Percentiles rank a stretch among this genome's conserved stretches.
These are phyloP conservation scores for Anguilla megastoma DNA, from an alignment of 2,797 vertebrate genomes.

Conservation along the genomic window DNA sequence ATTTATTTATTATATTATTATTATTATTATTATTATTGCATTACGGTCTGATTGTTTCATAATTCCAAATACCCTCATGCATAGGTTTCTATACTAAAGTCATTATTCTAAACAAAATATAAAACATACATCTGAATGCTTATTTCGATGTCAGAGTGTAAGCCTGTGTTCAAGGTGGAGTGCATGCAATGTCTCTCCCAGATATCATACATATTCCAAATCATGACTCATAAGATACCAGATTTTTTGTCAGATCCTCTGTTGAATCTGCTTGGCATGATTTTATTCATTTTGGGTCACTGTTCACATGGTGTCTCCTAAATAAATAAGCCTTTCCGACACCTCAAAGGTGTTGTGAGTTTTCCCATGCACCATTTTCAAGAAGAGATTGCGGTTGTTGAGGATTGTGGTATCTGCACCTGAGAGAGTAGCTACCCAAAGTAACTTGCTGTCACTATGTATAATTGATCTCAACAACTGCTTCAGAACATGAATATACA, in stretches of 20 bases:
- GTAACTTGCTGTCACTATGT: neutral
- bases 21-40: too few species aligned
- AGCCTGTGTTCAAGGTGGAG: neutral
- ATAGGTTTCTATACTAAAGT: neutral
- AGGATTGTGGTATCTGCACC: neutral
- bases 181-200: neutral
- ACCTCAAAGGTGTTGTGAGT: neutral
- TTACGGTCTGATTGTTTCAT: neutral
- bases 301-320: neutral
- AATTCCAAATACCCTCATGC: neutral
- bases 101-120: neutral
- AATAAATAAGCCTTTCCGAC: neutral
- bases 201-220: neutral
- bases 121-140: neutral
- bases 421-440: neutral
- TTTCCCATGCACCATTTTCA: neutral
- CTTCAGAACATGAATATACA: neutral
- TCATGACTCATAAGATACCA: neutral
- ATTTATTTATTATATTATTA: neutral
- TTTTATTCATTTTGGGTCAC: too few species aligned
- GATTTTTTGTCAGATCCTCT: neutral
- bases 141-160: neutral
- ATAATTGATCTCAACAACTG: neutral
- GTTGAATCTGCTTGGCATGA: neutral
- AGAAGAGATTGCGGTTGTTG: neutral